Evolutionary conservation across 2,888 invertebrate species (phyloP).

Genomic region (Acanthosepion pharaonis): DNA sequence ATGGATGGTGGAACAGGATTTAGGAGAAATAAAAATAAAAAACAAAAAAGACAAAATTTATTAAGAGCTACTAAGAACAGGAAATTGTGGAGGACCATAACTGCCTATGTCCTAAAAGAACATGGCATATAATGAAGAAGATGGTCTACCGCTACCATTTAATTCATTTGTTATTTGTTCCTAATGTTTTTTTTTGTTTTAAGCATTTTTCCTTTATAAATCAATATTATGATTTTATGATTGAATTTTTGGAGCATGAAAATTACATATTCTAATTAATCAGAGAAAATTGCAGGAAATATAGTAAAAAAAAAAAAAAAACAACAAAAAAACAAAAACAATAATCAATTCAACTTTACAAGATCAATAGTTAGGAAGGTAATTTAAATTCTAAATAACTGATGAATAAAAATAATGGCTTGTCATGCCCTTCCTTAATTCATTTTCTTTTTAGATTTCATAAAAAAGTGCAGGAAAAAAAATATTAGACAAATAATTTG

Average conservation of each 20-base stretch:
- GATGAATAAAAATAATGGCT: too few relatives aligned
- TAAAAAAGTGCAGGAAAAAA: too few relatives aligned
- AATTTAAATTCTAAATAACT: too few relatives aligned
- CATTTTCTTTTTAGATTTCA: too few relatives aligned
- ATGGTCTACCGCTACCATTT: neutral
- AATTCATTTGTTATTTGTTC: neutral
- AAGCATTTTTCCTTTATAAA: neutral
- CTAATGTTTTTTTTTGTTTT: neutral
- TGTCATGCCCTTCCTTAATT: neutral
- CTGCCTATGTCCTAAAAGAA: too few relatives aligned
- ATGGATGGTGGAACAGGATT: too few relatives aligned
- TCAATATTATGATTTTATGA: neutral
- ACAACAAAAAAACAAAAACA: neutral
- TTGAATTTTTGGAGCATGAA: neutral
- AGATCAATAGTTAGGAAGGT: neutral
- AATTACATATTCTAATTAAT: conserved; percentile 33
- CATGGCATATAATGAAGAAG: too few relatives aligned
- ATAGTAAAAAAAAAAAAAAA: neutral
- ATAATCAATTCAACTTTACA: neutral
- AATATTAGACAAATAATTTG: too few relatives aligned
- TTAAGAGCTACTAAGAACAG: too few relatives aligned
- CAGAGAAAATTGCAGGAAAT: neutral
- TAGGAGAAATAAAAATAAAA: too few relatives aligned
- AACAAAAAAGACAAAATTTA: too few relatives aligned
- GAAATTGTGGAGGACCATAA: too few relatives aligned